Evolutionary conservation across 2,888 invertebrate genomes (phyloP).

Genomic region (Cinara cedri): DNA sequence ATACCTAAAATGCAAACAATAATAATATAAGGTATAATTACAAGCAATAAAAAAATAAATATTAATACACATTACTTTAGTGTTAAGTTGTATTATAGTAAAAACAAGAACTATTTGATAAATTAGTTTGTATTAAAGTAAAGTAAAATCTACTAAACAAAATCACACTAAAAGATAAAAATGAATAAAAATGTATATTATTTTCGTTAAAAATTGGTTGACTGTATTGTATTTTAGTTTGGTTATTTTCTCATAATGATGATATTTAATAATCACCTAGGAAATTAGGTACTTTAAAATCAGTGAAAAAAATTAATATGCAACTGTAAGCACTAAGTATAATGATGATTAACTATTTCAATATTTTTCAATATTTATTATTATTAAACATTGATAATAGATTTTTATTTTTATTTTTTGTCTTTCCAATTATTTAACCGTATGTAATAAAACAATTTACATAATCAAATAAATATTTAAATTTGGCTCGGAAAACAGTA

Average conservation of each 20-base stretch:
- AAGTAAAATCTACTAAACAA: neutral
- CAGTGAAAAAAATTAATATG: too few relatives aligned
- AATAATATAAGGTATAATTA: too few relatives aligned
- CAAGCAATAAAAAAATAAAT: too few relatives aligned
- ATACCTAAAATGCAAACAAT: too few relatives aligned
- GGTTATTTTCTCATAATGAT: neutral
- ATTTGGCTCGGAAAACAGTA: conserved; percentile 24
- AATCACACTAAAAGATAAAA: neutral
- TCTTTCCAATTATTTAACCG: neutral
- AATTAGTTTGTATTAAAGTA: neutral
- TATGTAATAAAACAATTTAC: conserved; percentile 2
- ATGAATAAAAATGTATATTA: neutral
- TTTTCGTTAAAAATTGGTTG: neutral
- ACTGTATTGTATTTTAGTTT: neutral
- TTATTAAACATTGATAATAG: neutral
- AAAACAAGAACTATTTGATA: neutral
- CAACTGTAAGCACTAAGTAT: too few relatives aligned
- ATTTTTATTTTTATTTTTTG: neutral
- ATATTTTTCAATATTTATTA: neutral
- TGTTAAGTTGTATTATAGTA: too few relatives aligned
- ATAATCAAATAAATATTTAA: conserved; percentile 9
- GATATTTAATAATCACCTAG: too few relatives aligned
- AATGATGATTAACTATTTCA: neutral
- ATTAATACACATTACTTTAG: too few relatives aligned
- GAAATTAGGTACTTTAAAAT: too few relatives aligned